phyloP scores from a whole-genome alignment of 2,797 vertebrate species.

The Chloroceryle inda region DNA sequence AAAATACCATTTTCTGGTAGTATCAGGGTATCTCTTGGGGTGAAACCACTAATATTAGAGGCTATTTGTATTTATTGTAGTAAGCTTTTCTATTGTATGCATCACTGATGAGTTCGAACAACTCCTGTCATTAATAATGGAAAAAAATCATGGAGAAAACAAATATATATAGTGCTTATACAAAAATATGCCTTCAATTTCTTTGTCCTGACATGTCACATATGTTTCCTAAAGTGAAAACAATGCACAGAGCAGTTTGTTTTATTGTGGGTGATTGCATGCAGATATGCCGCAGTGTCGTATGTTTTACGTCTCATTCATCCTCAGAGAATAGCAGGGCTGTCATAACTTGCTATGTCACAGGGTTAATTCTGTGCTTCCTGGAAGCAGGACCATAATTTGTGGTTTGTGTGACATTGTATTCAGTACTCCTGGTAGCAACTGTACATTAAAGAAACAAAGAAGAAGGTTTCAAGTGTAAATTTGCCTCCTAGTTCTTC shows the following conservation, averaged over 20 bases:
- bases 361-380: not conserved
- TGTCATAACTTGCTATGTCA: not conserved
- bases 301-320: not conserved
- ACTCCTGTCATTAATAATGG: not conserved
- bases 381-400: not conserved
- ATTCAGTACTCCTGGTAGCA: not conserved
- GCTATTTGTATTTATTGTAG: not conserved
- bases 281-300: not conserved
- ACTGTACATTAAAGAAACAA: not conserved
- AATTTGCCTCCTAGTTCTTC: not conserved
- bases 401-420: not conserved
- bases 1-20: not conserved
- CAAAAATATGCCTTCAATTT: conserved; percentile 21
- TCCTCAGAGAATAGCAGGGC: not conserved
- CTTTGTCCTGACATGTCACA: not conserved
- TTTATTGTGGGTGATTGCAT: conserved; percentile 5
- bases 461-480: not conserved
- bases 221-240: conserved; percentile 36
- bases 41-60: not conserved
- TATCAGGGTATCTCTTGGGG: not conserved
- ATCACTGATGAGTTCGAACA: not conserved
- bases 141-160: not conserved
- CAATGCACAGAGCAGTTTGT: not conserved
- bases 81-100: not conserved
- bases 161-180: not conserved